Evolutionary conservation across 1,140 invertebrate species (phyloP).

Genomic region (Euura saliciscinereae): DNA sequence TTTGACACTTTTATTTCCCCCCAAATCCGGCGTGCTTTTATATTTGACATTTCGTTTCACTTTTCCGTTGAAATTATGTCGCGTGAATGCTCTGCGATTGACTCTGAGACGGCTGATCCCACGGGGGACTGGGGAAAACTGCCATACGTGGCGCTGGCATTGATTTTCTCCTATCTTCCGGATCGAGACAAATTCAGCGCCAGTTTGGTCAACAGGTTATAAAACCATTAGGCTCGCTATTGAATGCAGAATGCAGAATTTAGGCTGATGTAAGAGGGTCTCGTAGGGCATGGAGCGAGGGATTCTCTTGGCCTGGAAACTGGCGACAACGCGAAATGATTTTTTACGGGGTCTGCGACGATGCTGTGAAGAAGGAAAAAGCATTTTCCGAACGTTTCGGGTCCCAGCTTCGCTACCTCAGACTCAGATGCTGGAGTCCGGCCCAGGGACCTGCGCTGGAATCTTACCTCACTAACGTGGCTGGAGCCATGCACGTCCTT

Average conservation of each 20-base stretch:
- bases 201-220: background rate
- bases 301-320: background rate
- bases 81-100: background rate
- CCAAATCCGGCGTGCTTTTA: background rate
- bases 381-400: background rate
- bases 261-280: background rate
- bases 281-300: background rate
- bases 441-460: background rate
- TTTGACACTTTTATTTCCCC: no score
- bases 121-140: background rate
- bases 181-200: slow-evolving; percentile 1
- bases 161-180: background rate
- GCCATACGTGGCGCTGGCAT: background rate
- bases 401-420: background rate
- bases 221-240: background rate
- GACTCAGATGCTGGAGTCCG: background rate
- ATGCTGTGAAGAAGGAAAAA: background rate
- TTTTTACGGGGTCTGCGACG: background rate
- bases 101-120: background rate
- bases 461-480: background rate
- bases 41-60: background rate
- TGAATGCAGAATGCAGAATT: background rate
- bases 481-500: background rate
- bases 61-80: background rate
- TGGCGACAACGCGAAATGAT: background rate